These are phyloP conservation scores for Percina caprodes DNA, from an alignment of 2,113 vertebrate genomes.

Conservation along the genomic window DNA sequence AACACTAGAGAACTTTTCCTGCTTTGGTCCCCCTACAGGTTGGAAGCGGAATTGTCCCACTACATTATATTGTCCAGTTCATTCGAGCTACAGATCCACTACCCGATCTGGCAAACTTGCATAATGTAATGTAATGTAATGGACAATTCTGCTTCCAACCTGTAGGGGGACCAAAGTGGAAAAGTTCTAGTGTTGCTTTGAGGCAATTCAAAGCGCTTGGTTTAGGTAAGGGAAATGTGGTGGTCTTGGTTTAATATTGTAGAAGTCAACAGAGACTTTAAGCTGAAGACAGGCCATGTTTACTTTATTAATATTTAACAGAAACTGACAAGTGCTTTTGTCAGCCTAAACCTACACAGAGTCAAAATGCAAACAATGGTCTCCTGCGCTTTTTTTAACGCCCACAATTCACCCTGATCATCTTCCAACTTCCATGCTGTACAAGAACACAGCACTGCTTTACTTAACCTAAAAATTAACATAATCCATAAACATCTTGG, in stretches of 20 bases:
- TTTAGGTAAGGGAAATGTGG: neutral
- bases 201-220: neutral
- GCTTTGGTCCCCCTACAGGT: no score
- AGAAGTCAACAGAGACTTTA: neutral
- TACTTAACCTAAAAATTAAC: neutral
- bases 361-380: neutral
- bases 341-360: neutral
- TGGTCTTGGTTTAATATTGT: neutral
- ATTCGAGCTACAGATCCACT: no score
- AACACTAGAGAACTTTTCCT: no score
- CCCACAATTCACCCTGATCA: neutral
- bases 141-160: no score
- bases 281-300: neutral
- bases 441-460: neutral
- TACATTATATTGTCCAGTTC: no score
- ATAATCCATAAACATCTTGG: neutral
- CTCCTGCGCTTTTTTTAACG: neutral
- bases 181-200: no score
- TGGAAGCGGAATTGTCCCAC: no score
- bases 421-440: neutral
- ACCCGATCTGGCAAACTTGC: no score
- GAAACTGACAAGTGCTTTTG: neutral
- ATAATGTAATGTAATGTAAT: no score
- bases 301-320: neutral
- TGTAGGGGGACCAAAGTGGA: no score